Evolutionary conservation across 2,113 vertebrate species (phyloP), one percentile per base, ranked within the genome.

Genomic region (Turdus rufiventris): DNA sequence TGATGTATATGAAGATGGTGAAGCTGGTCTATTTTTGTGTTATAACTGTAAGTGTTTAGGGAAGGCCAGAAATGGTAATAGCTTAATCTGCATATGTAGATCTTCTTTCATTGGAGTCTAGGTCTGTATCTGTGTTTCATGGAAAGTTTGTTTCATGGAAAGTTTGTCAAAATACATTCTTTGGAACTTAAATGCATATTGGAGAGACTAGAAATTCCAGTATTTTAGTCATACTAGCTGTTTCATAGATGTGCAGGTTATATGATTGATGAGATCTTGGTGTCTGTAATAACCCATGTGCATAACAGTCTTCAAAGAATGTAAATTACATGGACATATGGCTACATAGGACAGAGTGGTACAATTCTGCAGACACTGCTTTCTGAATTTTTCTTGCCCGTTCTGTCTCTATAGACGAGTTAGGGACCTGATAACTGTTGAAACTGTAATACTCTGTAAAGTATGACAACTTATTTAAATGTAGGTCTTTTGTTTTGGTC

Each of bases 1-100:
- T 97, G 99, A 99, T 93, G 99, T 99, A 45, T 99, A 99, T 54
- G 99, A 99, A 98, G 99, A 99, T n/a, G 99, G 99, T n/a, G 99
- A 99, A 88, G 99, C 99, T 6, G 99, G 99, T 68, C 97, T 99
- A 42, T 97, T 99, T 65, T 91, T 99, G 91, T 99, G 99, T 94
- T 99, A 99, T 94, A 99, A 99, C 98, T 99, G 99, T 99, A 97
- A 98, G 99, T 99, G 66, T 72, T 71, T 79, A 58, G 43, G 29
- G 38, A 85, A 70, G 33, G 43, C 42, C 3, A 2, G 38, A 91
- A 92, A 87, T 18, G 12, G 8, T 42, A 74, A 28, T 54, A 40
- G 20, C 13, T 78, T 50, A 20, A 7, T 86, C 43, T 83, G 40
- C 16, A 3, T 56, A n/a, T 43, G 23, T 51, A 58, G 23, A 42